A percentile compares a stretch with the other conserved stretches of the same genome.
phyloP scores from a whole-genome alignment of 92 coral and sea anemone genomes.

The Montipora capitata region DNA sequence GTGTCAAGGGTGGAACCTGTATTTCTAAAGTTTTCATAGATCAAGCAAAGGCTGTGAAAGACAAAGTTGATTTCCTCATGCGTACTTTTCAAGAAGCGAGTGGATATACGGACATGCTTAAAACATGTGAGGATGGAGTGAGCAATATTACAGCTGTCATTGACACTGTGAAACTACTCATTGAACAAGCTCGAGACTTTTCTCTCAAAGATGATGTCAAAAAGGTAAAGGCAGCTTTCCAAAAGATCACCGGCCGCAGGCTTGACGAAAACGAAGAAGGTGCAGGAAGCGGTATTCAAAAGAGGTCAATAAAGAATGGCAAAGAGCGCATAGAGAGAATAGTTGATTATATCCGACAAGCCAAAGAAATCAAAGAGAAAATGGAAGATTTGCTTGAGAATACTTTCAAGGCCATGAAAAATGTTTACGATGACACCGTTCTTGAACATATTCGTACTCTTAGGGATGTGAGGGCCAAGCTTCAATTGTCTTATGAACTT shows the following conservation, averaged over 20 bases:
- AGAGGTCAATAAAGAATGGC: conserved; percentile 57
- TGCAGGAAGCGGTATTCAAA: conserved; percentile 28
- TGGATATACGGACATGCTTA: conserved; percentile 86
- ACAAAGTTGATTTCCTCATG: conserved; percentile 71
- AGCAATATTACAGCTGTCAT: conserved; percentile 81
- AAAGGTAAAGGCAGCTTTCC: conserved; percentile 84
- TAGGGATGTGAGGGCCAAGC: conserved; percentile 81
- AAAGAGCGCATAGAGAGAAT: conserved; percentile 69
- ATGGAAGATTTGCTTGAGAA: conserved; percentile 79
- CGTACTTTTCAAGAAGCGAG: conserved; percentile 71
- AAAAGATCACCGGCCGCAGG: conserved; percentile 85
- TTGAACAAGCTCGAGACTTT: conserved; percentile 83
- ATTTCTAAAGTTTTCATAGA: conserved; percentile 86
- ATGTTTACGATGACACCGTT: conserved; percentile 84
- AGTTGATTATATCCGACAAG: conserved; percentile 76
- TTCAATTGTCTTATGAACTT: conserved; percentile 77
- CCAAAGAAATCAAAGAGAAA: conserved; percentile 78
- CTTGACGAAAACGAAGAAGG: conserved; percentile 48
- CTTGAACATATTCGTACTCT: conserved; percentile 75
- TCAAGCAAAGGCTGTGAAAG: conserved; percentile 88
- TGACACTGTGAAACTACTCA: conserved; percentile 81
- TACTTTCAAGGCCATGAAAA: conserved; percentile 85
- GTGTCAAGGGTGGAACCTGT: conserved; percentile 89
- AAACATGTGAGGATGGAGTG: conserved; percentile 81
- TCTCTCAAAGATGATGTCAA: conserved; percentile 90